Evolutionary conservation across 1,140 invertebrate genomes (phyloP).

Genomic region (Platyscapa corneri): DNA sequence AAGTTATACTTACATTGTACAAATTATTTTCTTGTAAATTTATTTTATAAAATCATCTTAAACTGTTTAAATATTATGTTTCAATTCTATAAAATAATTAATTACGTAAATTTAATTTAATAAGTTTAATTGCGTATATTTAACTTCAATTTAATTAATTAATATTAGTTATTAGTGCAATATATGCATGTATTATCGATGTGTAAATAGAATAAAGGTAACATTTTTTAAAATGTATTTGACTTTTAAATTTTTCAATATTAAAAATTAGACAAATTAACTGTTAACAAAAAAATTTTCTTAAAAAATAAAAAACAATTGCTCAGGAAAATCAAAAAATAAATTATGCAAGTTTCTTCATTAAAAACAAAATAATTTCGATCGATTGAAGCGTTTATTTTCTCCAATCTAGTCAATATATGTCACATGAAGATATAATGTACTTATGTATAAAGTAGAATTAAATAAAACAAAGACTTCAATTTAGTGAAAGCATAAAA

Average conservation of each 20-base stretch:
- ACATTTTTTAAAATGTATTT: slow-evolving; percentile 13
- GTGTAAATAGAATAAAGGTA: slow-evolving; percentile 7
- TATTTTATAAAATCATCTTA: slow-evolving; percentile 1
- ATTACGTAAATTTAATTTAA: not conserved
- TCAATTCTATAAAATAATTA: not conserved
- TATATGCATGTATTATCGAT: not conserved
- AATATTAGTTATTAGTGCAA: not conserved
- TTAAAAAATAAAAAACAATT: not conserved
- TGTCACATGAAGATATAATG: slow-evolving; percentile 40
- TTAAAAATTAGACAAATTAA: not conserved
- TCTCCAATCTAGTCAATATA: slow-evolving; percentile 45
- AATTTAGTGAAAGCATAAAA: slow-evolving; percentile 48
- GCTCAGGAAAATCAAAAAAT: slow-evolving; percentile 22
- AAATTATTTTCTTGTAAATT: slow-evolving; percentile 10
- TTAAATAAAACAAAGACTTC: slow-evolving; percentile 40
- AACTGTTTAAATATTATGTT: not conserved
- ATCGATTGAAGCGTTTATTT: slow-evolving; percentile 40
- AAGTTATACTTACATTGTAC: not conserved
- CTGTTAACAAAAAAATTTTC: slow-evolving; percentile 13
- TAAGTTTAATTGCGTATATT: too few species aligned
- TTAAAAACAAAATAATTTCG: slow-evolving; percentile 31
- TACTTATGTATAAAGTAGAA: slow-evolving; percentile 63
- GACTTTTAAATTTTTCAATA: slow-evolving; percentile 19
- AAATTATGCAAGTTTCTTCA: not conserved
- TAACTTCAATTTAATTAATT: not conserved